phyloP scores from a whole-genome alignment of 2,888 invertebrate species.

The Agrypnus murinus region DNA sequence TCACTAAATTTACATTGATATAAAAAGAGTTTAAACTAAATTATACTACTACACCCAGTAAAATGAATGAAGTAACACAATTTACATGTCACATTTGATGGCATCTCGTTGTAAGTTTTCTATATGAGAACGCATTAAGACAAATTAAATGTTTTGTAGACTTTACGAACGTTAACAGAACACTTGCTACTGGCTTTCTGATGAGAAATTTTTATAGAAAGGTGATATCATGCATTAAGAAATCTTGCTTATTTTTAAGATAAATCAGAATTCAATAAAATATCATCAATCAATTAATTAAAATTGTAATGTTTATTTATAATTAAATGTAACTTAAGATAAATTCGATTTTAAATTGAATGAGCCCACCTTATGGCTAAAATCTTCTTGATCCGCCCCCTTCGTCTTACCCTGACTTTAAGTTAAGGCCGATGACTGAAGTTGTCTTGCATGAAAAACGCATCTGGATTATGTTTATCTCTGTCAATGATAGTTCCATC shows the following conservation, averaged over 20 bases:
- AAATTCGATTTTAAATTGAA: not conserved
- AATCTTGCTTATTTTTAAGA: too few species aligned
- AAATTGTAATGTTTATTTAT: too few species aligned
- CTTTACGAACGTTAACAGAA: constrained; percentile 9
- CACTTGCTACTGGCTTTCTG: constrained; percentile 28
- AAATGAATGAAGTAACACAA: constrained; percentile 41
- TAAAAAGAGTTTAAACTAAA: not conserved
- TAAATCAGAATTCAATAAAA: too few species aligned
- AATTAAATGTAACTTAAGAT: too few species aligned
- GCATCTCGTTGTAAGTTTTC: constrained; percentile 27
- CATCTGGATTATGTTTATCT: constrained; percentile 62
- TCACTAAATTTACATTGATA: not conserved
- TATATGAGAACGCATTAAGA: constrained; percentile 29
- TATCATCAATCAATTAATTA: too few species aligned
- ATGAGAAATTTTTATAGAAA: not conserved
- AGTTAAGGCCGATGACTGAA: constrained; percentile 62
- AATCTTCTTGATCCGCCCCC: constrained; percentile 26
- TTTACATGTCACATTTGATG: constrained; percentile 40
- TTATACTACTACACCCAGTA: constrained; percentile 24
- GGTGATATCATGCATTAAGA: not conserved
- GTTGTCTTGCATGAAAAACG: constrained; percentile 62
- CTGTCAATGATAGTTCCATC: constrained; percentile 57
- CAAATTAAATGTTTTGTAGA: constrained; percentile 48
- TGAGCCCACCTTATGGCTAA: not conserved
- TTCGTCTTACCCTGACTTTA: constrained; percentile 45